A percentile compares a stretch with the other conserved stretches of the same genome.
Evolutionary conservation across 1,140 invertebrate genomes (phyloP).

Genomic region (Drosophila burlai): DNA sequence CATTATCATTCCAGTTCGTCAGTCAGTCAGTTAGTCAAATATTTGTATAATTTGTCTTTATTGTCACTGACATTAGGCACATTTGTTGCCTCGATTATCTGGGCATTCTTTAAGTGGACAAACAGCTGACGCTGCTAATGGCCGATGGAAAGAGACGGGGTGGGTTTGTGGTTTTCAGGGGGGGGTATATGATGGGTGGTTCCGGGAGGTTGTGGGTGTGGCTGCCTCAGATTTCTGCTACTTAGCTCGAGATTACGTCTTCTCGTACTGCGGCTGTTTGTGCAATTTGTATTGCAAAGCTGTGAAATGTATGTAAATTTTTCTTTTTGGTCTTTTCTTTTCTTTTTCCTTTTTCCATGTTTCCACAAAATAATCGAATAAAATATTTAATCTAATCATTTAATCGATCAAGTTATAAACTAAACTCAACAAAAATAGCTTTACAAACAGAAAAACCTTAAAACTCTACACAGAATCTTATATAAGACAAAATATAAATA

Average conservation of each 20-base stretch:
- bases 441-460: neutral
- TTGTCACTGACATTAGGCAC: constrained; percentile 76
- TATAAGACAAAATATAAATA: neutral
- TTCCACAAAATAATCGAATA: neutral
- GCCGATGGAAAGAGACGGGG: constrained; percentile 1
- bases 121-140: constrained; percentile 76
- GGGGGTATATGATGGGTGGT: neutral
- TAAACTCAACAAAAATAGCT: neutral
- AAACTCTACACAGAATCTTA: too few relatives aligned
- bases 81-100: constrained; percentile 78
- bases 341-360: too few relatives aligned
- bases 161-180: constrained; percentile 5
- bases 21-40: constrained; percentile 60
- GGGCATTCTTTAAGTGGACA: constrained; percentile 75
- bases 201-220: constrained; percentile 3
- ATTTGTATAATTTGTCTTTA: constrained; percentile 78
- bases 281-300: constrained; percentile 46
- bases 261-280: constrained; percentile 16
- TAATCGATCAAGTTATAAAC: too few relatives aligned
- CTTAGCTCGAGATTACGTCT: constrained; percentile 19
- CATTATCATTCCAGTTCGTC: constrained; percentile 56
- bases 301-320: constrained; percentile 53
- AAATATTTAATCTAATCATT: neutral
- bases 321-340: constrained; percentile 22
- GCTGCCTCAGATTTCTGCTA: constrained; percentile 29